Base-by-base conservation (phyloP, 2,113 vertebrate species). In the Erinaceus europaeus region DNA sequence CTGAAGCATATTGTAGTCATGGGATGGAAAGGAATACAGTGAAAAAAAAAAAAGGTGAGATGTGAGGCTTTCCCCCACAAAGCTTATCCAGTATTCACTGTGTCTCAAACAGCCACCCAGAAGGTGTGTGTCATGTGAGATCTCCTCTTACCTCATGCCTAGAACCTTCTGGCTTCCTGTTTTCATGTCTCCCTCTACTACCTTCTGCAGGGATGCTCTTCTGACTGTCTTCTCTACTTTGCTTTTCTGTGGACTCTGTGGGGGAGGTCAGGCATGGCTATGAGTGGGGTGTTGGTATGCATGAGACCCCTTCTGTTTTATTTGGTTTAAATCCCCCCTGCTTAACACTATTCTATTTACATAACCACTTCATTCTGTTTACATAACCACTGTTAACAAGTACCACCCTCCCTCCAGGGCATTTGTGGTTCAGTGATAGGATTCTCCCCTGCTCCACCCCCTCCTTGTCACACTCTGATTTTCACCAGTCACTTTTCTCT, bases 211-310 rank as follows among this genome's bases (percentile, higher is more conserved):
- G 73, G 15, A 10, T 17, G 53, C 67, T 53, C 29, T 9, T 15
- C 8, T 4, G 11, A 27, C 65, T 29, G 67, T 62, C 20, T 6
- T 10, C 55, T 53, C 1, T 0, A 3, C 13, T 36, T n/a, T 29
- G 12, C 25, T 27, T 32, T 83, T 80, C 36, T 13, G 15, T 9
- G 1, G 29, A n/a, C 20, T 9, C 13, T 25, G 20, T 25, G 20
- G 25, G 21, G 32, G n/a, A 55, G 27, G 23, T 3, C 36, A 5
- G 1, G 36, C n/a, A 27, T 1, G 10, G 40, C 40, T 9, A 0
- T 10, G 21, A 21, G n/a, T n/a, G n/a, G n/a, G n/a, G n/a, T n/a
- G n/a, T n/a, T n/a, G n/a, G n/a, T n/a, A n/a, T n/a, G n/a, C n/a
- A n/a, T n/a, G n/a, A n/a, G n/a, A n/a, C n/a, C n/a, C n/a, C n/a